phyloP scores from a whole-genome alignment of 2,888 invertebrate species.

The Chydorus sphaericus region DNA sequence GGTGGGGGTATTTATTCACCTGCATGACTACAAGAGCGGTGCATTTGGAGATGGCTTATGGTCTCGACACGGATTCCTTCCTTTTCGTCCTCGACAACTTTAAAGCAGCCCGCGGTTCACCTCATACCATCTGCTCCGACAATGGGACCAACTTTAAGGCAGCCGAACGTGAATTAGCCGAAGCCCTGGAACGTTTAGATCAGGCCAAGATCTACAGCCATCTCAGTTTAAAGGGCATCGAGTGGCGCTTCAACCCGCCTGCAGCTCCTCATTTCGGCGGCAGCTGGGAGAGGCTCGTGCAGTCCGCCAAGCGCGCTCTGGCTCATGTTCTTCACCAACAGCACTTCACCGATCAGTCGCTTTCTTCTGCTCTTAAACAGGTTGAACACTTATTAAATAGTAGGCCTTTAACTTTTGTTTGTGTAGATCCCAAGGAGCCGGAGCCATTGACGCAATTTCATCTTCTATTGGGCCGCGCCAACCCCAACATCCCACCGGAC shows the following conservation, averaged over 20 bases:
- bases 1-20: constrained; percentile 12
- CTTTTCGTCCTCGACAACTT: constrained; percentile 8
- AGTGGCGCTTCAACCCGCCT: constrained; percentile 19
- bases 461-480: constrained; percentile 11
- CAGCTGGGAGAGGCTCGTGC: constrained; percentile 20
- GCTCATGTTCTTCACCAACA: constrained; percentile 7
- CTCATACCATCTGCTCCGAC: constrained; percentile 15
- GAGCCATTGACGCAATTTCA: constrained; percentile 16
- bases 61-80: constrained; percentile 4
- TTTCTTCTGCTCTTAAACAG: constrained; percentile 17
- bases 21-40: constrained; percentile 13
- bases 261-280: constrained; percentile 20
- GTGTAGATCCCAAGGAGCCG: constrained; percentile 14
- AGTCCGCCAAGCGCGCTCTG: constrained; percentile 16
- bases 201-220: neutral
- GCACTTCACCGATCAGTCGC: constrained; percentile 14
- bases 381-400: constrained; percentile 15
- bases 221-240: neutral
- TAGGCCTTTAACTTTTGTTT: constrained; percentile 15
- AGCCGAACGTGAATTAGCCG: constrained; percentile 16
- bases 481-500: neutral
- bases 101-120: constrained; percentile 13
- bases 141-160: constrained; percentile 19
- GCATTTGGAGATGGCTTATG: constrained; percentile 9
- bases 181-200: neutral